A percentile compares a stretch with the other conserved stretches of the same genome.
These are phyloP conservation scores for Phalacrocorax brasilianus DNA, from an alignment of 2,113 vertebrate species.

Conservation along the genomic window DNA sequence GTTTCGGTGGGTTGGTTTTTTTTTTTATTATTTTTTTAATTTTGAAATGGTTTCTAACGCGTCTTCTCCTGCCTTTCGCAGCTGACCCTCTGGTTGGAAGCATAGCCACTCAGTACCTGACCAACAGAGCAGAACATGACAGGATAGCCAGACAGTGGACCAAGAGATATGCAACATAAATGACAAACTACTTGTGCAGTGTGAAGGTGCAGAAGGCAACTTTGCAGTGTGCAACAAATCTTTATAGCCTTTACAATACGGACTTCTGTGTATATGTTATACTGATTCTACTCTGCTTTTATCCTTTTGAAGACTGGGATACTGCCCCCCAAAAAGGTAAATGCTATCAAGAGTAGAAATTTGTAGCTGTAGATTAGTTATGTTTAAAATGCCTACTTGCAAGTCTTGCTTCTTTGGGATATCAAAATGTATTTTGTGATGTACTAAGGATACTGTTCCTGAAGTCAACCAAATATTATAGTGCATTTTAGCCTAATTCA, in stretches of 20 bases:
- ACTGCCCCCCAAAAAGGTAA: conserved; percentile 80
- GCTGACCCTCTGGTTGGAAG: conserved; percentile 93
- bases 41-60: not conserved
- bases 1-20: too few species aligned
- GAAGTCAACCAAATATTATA: conserved; percentile 96
- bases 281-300: conserved; percentile 91
- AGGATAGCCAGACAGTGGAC: conserved; percentile 97
- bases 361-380: conserved; percentile 96
- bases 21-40: not conserved
- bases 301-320: conserved; percentile 88
- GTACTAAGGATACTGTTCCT: conserved; percentile 95
- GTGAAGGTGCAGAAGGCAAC: conserved; percentile 83
- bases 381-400: conserved; percentile 93
- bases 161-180: conserved; percentile 95
- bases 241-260: conserved; percentile 96
- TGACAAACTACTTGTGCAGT: conserved; percentile 76
- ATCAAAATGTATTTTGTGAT: conserved; percentile 98
- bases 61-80: conserved; percentile 60
- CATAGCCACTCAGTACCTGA: conserved; percentile 96
- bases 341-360: conserved; percentile 87
- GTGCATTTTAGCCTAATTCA: conserved; percentile 95
- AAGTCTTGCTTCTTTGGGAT: conserved; percentile 98
- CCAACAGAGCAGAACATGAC: conserved; percentile 96
- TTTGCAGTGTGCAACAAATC: conserved; percentile 88
- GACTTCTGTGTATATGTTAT: conserved; percentile 95